phyloP scores from a whole-genome alignment of 2,888 invertebrate species.

The Tetranychus truncatus region DNA sequence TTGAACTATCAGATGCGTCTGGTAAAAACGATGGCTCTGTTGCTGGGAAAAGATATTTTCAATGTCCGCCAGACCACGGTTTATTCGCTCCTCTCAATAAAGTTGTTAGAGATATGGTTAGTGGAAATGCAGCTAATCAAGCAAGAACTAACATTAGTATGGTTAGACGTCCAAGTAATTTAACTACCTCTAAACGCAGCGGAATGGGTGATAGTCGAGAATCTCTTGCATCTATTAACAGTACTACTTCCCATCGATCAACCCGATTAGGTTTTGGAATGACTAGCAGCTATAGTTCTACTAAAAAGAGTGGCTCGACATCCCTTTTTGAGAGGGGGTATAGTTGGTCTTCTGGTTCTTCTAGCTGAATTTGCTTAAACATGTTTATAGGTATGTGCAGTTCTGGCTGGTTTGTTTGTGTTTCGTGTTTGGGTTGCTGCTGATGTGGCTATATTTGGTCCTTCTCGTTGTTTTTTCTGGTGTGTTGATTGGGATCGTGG shows the following conservation, averaged over 20 bases:
- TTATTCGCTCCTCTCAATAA: conserved; percentile 81
- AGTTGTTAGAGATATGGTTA: conserved; percentile 37
- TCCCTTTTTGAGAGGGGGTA: too few species aligned
- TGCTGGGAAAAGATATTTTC: conserved; percentile 54
- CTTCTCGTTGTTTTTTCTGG: too few species aligned
- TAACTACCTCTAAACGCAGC: neutral
- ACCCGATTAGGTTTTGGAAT: conserved; percentile 24
- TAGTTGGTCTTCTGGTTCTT: too few species aligned
- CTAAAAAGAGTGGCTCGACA: neutral
- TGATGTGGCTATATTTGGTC: too few species aligned
- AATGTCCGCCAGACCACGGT: conserved; percentile 71
- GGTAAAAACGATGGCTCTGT: conserved; percentile 23
- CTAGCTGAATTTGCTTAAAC: too few species aligned
- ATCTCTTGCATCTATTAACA: conserved; percentile 18
- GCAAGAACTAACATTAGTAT: conserved; percentile 11
- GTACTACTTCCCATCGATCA: conserved; percentile 19
- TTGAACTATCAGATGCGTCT: conserved; percentile 17
- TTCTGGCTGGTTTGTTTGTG: too few species aligned
- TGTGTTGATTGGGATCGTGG: too few species aligned
- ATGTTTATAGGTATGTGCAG: too few species aligned
- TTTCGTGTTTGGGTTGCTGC: too few species aligned
- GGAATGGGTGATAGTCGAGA: conserved; percentile 20
- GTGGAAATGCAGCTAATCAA: neutral
- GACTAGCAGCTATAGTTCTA: conserved; percentile 17
- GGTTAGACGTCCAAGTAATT: conserved; percentile 7